Percentiles rank a stretch among this genome's conserved stretches.
These are phyloP conservation scores for Ornithoptera priamus DNA, from an alignment of 2,888 invertebrate species.

Conservation along the genomic window DNA sequence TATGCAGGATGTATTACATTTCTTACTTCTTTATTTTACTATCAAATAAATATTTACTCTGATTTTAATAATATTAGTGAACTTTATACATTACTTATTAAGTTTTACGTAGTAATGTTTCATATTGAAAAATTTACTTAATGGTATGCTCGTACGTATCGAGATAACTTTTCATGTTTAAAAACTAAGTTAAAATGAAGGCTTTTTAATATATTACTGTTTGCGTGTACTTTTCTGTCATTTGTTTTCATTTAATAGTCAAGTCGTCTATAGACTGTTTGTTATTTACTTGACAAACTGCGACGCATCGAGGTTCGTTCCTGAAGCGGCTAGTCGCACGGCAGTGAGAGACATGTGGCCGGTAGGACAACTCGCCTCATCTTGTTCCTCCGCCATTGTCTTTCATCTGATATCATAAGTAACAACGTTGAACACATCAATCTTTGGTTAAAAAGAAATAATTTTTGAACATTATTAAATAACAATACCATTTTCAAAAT, in stretches of 20 bases:
- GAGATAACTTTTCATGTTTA: too few species aligned
- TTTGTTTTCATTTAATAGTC: background rate
- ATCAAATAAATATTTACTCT: too few species aligned
- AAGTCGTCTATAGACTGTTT: background rate
- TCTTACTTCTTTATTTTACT: too few species aligned
- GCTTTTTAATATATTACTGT: too few species aligned
- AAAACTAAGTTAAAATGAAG: too few species aligned
- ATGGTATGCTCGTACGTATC: too few species aligned
- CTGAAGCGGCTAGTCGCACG: background rate
- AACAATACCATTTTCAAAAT: background rate
- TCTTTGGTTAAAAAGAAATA: background rate
- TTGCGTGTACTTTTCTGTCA: too few species aligned
- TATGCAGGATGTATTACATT: too few species aligned
- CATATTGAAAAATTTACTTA: too few species aligned
- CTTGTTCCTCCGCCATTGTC: background rate
- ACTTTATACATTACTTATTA: too few species aligned
- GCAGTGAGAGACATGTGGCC: conserved; percentile 4
- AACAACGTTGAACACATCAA: background rate
- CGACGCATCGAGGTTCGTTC: background rate
- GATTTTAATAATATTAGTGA: too few species aligned
- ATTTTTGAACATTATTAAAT: background rate
- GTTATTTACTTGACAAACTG: background rate
- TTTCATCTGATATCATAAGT: background rate
- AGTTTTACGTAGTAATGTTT: too few species aligned
- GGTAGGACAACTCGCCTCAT: conserved; percentile 1